phyloP scores from a whole-genome alignment of 2,113 vertebrate species.

The Agapornis roseicollis region DNA sequence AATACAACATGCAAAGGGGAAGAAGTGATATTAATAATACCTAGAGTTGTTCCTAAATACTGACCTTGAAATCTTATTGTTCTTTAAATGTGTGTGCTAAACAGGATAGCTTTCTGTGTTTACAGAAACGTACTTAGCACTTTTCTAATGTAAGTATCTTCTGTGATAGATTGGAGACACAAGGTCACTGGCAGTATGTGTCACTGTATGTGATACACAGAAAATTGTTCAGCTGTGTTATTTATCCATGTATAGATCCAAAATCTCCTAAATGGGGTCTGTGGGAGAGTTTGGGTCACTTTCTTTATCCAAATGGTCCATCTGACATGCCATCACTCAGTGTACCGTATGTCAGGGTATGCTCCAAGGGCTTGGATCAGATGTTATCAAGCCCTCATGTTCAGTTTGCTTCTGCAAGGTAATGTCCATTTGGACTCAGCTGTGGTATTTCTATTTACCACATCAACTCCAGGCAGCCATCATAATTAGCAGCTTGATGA shows the following conservation, averaged over 20 bases:
- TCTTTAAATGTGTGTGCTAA: neutral
- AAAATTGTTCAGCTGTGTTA: neutral
- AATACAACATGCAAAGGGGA: neutral
- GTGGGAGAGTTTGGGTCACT: neutral
- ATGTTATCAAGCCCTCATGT: neutral
- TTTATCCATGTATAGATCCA: neutral
- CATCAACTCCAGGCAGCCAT: slow-evolving; percentile 22
- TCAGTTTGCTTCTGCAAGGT: slow-evolving; percentile 45
- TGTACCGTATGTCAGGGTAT: neutral
- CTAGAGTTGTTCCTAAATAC: neutral
- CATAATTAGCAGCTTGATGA: slow-evolving; percentile 65
- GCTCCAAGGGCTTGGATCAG: neutral
- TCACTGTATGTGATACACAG: neutral
- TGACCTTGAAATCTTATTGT: neutral
- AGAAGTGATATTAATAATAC: neutral
- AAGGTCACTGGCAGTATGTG: neutral
- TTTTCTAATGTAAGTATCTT: neutral
- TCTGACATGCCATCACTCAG: neutral
- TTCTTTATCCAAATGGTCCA: slow-evolving; percentile 16
- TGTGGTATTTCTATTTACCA: slow-evolving; percentile 55
- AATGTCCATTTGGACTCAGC: slow-evolving; percentile 48
- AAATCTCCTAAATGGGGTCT: neutral
- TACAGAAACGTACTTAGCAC: neutral
- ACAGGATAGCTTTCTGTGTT: neutral
- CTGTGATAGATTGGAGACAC: neutral